Base-by-base conservation (phyloP, 2,797 vertebrate species). In the Carduelis carduelis region DNA sequence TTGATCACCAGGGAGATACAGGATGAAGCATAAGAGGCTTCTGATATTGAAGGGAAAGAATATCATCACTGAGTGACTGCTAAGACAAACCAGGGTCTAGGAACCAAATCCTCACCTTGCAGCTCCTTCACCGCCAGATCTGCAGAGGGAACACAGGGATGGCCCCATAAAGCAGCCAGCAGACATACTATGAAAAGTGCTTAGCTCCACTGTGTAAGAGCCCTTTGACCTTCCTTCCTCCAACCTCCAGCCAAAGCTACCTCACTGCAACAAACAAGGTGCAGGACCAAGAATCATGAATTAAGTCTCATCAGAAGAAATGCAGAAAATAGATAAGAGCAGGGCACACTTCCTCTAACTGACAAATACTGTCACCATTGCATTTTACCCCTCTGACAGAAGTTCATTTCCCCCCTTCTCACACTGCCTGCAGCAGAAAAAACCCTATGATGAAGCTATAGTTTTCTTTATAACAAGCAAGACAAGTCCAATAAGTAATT, bases 51-150 rank as follows among this genome's bases (percentile, higher is more conserved):
- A 91, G 52, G 50, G 34, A 84, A 86, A 50, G 17, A 88, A 55
- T 18, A 43, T 20, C 43, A 83, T 90, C 61, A 75, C 19, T 0
- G 0, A 78, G 16, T 32, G 41, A 74, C 44, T 68, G 13, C 64
- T 79, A 70, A 94, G 60, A 76, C 47, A 90, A 89, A 87, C 20
- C 46, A 56, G 28, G 32, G 24, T 74, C 37, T 50, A 87, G 37
- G 64, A 87, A 71, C 10, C 49, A 88, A 66, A 71, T 93, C 57
- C 94, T 97, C 78, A 97, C 97, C 97, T 97, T 91, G 95, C 79
- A 97, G 49, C 71, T 97, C 95, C 72, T 96, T 72, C 91, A 97
- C 52, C 0, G 93, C 82, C 86, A 97, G 81, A 92, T 97, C 97
- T 97, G 96, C 79, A 84, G 66, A 95, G 61, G 49, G 83, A 96